A percentile compares a stretch with the other conserved stretches of the same genome.
Evolutionary conservation across 2,888 invertebrate species (phyloP).

Genomic region (Ganaspis brasiliensis): DNA sequence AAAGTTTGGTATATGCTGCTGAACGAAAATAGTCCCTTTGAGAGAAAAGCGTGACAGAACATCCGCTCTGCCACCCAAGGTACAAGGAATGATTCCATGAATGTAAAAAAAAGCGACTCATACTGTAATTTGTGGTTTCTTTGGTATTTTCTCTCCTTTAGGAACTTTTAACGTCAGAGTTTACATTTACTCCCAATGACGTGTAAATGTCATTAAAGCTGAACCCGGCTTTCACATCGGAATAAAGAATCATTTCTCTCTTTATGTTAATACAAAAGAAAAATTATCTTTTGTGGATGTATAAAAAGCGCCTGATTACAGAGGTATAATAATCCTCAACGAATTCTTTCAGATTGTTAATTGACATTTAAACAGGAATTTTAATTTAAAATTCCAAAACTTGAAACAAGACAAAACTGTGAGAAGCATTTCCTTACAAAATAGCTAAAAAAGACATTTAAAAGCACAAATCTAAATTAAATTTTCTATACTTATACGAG

Average conservation of each 20-base stretch:
- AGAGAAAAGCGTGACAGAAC: slow-evolving; percentile 1
- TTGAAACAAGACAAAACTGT: no score
- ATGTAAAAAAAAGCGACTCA: neutral
- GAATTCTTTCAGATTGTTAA: no score
- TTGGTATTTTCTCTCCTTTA: neutral
- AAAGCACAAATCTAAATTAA: no score
- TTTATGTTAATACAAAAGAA: no score
- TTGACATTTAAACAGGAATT: no score
- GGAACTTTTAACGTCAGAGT: neutral
- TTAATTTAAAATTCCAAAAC: no score
- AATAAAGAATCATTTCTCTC: neutral
- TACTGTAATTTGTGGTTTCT: neutral
- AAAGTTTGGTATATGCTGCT: neutral
- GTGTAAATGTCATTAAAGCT: neutral
- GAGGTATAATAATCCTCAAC: no score
- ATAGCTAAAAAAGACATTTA: no score
- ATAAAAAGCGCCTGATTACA: no score
- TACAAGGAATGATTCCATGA: neutral
- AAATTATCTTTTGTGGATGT: no score
- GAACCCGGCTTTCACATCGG: neutral
- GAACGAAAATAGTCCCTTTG: slow-evolving; percentile 10
- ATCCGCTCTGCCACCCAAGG: slow-evolving; percentile 20
- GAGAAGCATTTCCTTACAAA: no score
- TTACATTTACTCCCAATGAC: neutral
- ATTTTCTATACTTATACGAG: neutral